These are phyloP conservation scores for Eurytoma californica DNA, from an alignment of 2,888 invertebrate genomes.

Conservation along the genomic window DNA sequence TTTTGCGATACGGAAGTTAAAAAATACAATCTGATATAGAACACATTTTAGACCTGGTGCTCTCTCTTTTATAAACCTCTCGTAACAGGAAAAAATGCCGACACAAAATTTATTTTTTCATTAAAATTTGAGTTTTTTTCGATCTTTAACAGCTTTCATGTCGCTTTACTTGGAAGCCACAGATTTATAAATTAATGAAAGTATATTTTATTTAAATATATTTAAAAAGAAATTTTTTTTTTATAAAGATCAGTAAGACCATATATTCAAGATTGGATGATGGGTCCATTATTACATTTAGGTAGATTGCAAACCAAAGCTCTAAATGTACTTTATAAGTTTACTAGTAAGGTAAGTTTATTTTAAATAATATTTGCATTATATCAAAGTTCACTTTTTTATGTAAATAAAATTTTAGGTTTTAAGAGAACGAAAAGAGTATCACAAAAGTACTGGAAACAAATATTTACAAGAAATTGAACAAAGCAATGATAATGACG, in stretches of 20 bases:
- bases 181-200: too few species aligned
- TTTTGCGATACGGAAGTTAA: too few species aligned
- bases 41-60: too few species aligned
- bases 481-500: neutral
- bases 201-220: too few species aligned
- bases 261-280: slow-evolving; percentile 27
- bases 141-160: neutral
- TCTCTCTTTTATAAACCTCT: too few species aligned
- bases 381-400: neutral
- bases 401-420: slow-evolving; percentile 39
- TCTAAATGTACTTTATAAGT: slow-evolving; percentile 76
- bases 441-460: slow-evolving; percentile 50
- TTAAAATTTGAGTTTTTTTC: too few species aligned
- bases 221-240: neutral
- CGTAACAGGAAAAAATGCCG: too few species aligned
- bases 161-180: too few species aligned
- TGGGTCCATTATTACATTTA: slow-evolving; percentile 53
- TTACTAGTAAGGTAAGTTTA: slow-evolving; percentile 76
- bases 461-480: slow-evolving; percentile 47
- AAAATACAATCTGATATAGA: too few species aligned
- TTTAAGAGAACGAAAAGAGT: slow-evolving; percentile 54
- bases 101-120: too few species aligned
- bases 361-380: neutral
- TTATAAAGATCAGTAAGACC: slow-evolving; percentile 76
- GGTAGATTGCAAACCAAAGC: slow-evolving; percentile 76